Percentiles rank a stretch among this genome's conserved stretches.
phyloP scores from a whole-genome alignment of 2,797 vertebrate genomes.

The Sternarchorhynchus goeldii region DNA sequence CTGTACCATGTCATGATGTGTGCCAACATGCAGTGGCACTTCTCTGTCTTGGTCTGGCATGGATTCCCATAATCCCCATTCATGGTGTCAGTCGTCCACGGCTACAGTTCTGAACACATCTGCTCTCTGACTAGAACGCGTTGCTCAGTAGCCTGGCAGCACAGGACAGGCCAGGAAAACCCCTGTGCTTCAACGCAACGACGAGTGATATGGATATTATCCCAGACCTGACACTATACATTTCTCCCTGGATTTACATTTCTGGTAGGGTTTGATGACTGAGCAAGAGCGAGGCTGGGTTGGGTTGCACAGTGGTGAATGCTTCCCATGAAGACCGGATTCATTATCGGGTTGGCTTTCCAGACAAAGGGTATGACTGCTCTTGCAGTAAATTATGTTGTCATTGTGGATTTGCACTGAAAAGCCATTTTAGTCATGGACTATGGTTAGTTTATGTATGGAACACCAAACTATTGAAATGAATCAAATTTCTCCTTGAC shows the following conservation, averaged over 20 bases:
- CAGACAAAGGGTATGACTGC: background rate
- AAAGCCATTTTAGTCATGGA: background rate
- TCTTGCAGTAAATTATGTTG: background rate
- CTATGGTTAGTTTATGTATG: no score
- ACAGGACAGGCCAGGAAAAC: conserved; percentile 39
- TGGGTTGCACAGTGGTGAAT: background rate
- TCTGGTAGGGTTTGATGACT: background rate
- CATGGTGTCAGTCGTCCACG: background rate
- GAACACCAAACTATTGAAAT: no score
- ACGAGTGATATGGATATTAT: conserved; percentile 42
- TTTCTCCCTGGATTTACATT: conserved; percentile 35
- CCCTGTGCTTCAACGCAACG: conserved; percentile 35
- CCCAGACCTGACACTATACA: conserved; percentile 36
- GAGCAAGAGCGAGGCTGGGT: background rate
- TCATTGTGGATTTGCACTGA: background rate
- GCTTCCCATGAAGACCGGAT: background rate
- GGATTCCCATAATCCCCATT: background rate
- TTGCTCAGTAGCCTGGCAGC: conserved; percentile 30
- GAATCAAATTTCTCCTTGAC: no score
- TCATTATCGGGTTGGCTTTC: background rate
- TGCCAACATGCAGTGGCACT: background rate
- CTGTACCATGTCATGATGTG: background rate
- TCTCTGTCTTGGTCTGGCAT: background rate
- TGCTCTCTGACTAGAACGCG: background rate
- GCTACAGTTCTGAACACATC: conserved; percentile 6